Evolutionary conservation across 2,888 invertebrate species (phyloP).

Genomic region (Acleris laterana): DNA sequence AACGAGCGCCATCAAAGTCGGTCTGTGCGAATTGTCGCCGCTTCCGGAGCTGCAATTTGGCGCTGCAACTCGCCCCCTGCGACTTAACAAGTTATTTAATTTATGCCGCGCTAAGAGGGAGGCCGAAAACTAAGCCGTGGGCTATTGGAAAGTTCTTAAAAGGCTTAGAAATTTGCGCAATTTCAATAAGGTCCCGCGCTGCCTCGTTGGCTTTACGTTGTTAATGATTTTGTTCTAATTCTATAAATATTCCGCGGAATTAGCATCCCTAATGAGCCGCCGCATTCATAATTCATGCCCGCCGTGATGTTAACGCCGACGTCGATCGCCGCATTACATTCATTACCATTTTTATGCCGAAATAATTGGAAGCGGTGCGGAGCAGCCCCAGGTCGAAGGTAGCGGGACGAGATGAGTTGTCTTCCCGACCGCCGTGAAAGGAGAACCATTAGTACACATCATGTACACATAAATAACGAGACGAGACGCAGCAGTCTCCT

Average conservation of each 20-base stretch:
- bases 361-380: not conserved
- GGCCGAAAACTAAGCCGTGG: not conserved
- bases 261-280: conserved; percentile 24
- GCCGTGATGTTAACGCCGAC: conserved; percentile 9
- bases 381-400: not conserved
- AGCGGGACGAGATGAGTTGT: too few species aligned
- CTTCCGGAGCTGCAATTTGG: conserved; percentile 16
- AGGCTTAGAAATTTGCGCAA: not conserved
- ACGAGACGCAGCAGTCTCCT: too few species aligned
- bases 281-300: conserved; percentile 27
- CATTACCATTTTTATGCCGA: conserved; percentile 29
- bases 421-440: too few species aligned
- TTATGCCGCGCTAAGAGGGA: not conserved
- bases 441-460: too few species aligned
- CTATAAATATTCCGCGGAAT: conserved; percentile 28
- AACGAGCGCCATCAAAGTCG: conserved; percentile 26
- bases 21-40: conserved; percentile 3
- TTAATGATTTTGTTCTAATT: conserved; percentile 30
- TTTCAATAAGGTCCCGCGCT: conserved; percentile 15
- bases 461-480: too few species aligned
- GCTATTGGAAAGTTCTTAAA: conserved; percentile 2
- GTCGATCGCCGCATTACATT: conserved; percentile 16
- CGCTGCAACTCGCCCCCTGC: not conserved
- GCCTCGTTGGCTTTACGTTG: not conserved
- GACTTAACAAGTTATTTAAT: too few species aligned